Evolutionary conservation across 2,888 invertebrate genomes (phyloP), one percentile per base, ranked within the genome.

Genomic region (Morpho helenor): DNA sequence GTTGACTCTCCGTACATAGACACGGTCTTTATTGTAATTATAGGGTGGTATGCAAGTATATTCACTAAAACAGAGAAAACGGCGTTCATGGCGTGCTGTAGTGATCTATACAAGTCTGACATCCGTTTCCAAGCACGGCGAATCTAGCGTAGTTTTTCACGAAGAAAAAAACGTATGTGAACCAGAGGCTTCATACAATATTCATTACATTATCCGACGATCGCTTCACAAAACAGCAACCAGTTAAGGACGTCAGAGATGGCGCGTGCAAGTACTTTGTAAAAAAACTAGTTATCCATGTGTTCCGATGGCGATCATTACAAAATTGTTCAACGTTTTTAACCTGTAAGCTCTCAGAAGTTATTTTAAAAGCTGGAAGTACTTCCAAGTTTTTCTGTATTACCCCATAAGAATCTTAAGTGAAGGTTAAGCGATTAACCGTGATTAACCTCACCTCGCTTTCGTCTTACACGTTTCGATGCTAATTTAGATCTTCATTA

Each of bases 301-400:
- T 66, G 77, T 79, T 82, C 79, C 78, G 83, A 80, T 82, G 80
- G 77, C 77, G 79, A 75, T 80, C 82, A 80, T 86, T 86, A 86
- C 80, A 74, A 82, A 81, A 84, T 83, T 82, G 82, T 72, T 66
- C 68, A 71, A 73, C 73, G 77, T 82, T 86, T 84, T 86, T 82
- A 74, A 70, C 63, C 52, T 61, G 61, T 69, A 66, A 67, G 68
- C 73, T 80, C 80, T 76, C 66, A 70, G 82, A 76, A 77, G 73
- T 68, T 66, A 77, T 78, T 75, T 77, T 74, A 73, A 68, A 65
- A 64, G 62, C 64, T 68, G 68, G 68, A 66, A 63, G 67, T 56
- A 47, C 58, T 59, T 64, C 59, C 59, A 49, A 49, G 49, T 65
- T 65, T 66, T 67, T 62, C 52, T 59, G 31, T 45, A 49, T 56